phyloP scores from a whole-genome alignment of 2,797 vertebrate species.

The Hydrocynus forskahlii region DNA sequence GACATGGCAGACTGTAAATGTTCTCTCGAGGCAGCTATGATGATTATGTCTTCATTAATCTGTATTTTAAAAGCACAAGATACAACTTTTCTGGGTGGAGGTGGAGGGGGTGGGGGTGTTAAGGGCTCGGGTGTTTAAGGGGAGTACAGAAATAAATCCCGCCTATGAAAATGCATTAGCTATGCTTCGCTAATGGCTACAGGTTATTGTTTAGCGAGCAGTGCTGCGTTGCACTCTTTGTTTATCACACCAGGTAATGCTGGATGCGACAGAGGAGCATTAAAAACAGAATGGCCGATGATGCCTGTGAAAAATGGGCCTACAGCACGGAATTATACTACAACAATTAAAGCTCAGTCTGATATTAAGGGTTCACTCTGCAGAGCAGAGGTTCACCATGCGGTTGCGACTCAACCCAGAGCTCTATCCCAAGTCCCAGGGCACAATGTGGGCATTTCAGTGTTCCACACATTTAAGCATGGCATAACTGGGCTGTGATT shows the following conservation, averaged over 20 bases:
- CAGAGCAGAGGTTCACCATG: neutral
- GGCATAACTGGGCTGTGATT: neutral
- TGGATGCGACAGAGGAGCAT: neutral
- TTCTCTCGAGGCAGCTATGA: neutral
- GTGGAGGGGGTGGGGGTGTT: neutral
- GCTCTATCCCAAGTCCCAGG: neutral
- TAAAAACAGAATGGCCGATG: slow-evolving; percentile 12
- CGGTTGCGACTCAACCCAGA: neutral
- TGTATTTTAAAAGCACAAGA: neutral
- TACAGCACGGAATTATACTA: neutral
- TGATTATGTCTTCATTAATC: neutral
- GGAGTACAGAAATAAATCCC: neutral
- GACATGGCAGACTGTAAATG: neutral
- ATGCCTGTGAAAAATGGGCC: slow-evolving; percentile 36
- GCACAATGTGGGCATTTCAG: neutral
- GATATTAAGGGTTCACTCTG: neutral
- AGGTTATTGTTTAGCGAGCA: neutral
- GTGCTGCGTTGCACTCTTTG: too few species aligned
- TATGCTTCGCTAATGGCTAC: neutral
- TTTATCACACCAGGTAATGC: neutral
- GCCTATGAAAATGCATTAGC: slow-evolving; percentile 11
- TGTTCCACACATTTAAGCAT: too few species aligned
- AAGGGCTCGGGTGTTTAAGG: neutral
- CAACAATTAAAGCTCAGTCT: slow-evolving; percentile 15
- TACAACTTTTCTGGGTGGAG: neutral